A percentile compares a stretch with the other conserved stretches of the same genome.
phyloP scores from a whole-genome alignment of 2,888 invertebrate species.

The Archaeoteleia sp. region DNA sequence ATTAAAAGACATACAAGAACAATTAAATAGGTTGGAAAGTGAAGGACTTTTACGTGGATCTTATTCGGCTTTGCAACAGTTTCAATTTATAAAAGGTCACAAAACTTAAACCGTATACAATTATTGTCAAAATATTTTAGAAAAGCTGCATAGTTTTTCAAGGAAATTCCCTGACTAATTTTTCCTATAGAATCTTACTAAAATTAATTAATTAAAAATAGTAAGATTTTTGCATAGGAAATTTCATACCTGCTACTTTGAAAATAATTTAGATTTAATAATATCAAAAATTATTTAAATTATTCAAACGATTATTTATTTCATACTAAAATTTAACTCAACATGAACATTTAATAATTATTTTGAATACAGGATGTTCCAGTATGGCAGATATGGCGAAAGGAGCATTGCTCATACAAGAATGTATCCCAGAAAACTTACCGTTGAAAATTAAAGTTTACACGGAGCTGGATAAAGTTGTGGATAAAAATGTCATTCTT shows the following conservation, averaged over 20 bases:
- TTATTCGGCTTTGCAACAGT: constrained; percentile 85
- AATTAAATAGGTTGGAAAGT: constrained; percentile 83
- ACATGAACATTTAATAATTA: too few species aligned
- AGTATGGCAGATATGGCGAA: constrained; percentile 83
- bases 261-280: too few species aligned
- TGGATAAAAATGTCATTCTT: constrained; percentile 85
- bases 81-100: constrained; percentile 83
- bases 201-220: too few species aligned
- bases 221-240: too few species aligned
- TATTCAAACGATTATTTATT: too few species aligned
- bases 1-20: constrained; percentile 83
- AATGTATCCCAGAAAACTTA: constrained; percentile 94
- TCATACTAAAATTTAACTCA: too few species aligned
- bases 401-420: constrained; percentile 89
- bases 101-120: constrained; percentile 38
- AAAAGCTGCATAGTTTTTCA: not conserved
- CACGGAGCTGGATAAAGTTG: constrained; percentile 84
- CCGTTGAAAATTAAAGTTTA: constrained; percentile 90
- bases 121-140: not conserved
- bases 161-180: too few species aligned
- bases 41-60: constrained; percentile 85
- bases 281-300: too few species aligned
- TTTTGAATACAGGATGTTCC: constrained; percentile 77
- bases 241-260: too few species aligned
- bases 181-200: too few species aligned